These are phyloP conservation scores for Mercenaria mercenaria DNA, from an alignment of 1,140 invertebrate species.

Conservation along the genomic window DNA sequence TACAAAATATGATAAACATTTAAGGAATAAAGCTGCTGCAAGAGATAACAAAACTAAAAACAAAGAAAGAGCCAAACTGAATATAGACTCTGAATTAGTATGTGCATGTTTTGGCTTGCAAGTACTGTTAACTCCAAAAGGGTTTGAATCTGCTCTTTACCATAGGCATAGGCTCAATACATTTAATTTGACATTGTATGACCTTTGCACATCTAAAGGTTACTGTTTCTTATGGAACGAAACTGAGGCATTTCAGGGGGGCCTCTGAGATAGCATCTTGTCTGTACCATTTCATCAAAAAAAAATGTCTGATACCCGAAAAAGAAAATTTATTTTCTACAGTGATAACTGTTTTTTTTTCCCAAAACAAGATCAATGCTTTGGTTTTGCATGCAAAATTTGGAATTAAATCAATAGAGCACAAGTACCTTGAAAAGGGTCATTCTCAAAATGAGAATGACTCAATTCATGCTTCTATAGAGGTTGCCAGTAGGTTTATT, in stretches of 20 bases:
- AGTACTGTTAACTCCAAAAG: too few species aligned
- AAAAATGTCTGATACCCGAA: not conserved
- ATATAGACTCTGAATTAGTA: too few species aligned
- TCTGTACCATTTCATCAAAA: constrained; percentile 1
- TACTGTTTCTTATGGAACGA: constrained; percentile 52
- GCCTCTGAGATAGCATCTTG: constrained; percentile 34
- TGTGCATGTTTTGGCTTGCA: too few species aligned
- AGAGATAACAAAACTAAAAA: constrained; percentile 7
- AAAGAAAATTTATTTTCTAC: not conserved
- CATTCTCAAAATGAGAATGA: not conserved
- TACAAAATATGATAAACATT: not conserved
- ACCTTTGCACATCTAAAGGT: not conserved
- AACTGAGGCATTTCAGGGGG: not conserved
- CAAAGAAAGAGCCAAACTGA: constrained; percentile 34
- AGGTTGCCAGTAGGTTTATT: not conserved
- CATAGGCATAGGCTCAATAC: not conserved
- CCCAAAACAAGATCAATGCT: constrained; percentile 50
- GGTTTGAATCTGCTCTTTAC: too few species aligned
- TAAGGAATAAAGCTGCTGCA: constrained; percentile 17
- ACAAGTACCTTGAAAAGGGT: not conserved
- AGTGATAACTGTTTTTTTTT: constrained; percentile 42
- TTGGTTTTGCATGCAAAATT: constrained; percentile 30
- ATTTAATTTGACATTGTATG: constrained; percentile 28
- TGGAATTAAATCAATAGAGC: constrained; percentile 5
- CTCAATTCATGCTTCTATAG: too few species aligned